Evolutionary conservation across 2,888 invertebrate genomes (phyloP), one percentile per base, ranked within the genome.

Genomic region (Brachyptera risi): DNA sequence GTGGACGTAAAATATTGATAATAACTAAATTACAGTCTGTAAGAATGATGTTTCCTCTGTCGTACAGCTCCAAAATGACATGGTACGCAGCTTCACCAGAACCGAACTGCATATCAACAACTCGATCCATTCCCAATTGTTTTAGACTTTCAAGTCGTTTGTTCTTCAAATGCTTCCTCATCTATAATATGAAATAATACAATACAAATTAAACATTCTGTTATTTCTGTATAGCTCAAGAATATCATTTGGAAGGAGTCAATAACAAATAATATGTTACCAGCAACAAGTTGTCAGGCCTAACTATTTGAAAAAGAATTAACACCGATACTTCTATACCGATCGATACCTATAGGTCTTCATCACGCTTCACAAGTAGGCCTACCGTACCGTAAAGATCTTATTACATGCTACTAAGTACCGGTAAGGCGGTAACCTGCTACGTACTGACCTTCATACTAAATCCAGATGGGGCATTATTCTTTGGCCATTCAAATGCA

Each of bases 401-500:
- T n/a, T n/a, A n/a, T n/a, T n/a, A n/a, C n/a, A n/a, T n/a, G n/a
- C n/a, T n/a, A n/a, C n/a, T n/a, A n/a, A n/a, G n/a, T n/a, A n/a
- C n/a, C n/a, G n/a, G n/a, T n/a, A n/a, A n/a, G n/a, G n/a, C n/a
- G n/a, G n/a, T n/a, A n/a, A n/a, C n/a, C n/a, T n/a, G n/a, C n/a
- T 40, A 40, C 9, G 4, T n/a, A 62, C 61, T 60, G 73, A 90
- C 90, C 81, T 99, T 99, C 98, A 99, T 99, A 65, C 94, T 91
- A 73, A 98, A 98, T 1, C 96, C 94, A 0, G 95, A 96, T 0
- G 94, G 97, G 4, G 90, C 91, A 40, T 87, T 83, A 81, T 95
- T 96, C 78, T 99, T 99, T 0, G 98, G 97, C 98, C 99, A 99
- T 73, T 98, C 97, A 77, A 94, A 99, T 38, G 84, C 88, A 11